Base-by-base conservation (phyloP, 2,888 invertebrate genomes). In the Acleris cristana region DNA sequence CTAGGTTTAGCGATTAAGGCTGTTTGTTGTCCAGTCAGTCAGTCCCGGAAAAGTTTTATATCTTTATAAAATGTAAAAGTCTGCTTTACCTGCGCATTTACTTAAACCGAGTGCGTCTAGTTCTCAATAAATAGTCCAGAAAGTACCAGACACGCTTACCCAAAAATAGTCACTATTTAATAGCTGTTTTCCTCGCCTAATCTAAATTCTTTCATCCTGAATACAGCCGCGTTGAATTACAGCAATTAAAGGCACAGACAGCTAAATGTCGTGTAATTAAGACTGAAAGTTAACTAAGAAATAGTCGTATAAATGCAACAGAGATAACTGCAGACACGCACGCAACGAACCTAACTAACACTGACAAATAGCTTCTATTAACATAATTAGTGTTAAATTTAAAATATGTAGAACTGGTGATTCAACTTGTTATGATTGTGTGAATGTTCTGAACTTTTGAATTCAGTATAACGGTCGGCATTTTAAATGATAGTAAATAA, bases 161-260 rank as follows among this genome's bases (percentile, higher is more conserved):
- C 21, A 56, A 51, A 56, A 65, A 59, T 59, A 65, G 45, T 52
- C 21, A 51, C 55, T 14, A 19, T 52, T 55, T 40, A 44, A 56
- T 66, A 51, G 45, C 34, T 21, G 56, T 40, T 55, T 44, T 51
- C 40, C 44, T 21, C 45, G 44, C 23, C 0, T 54, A 48, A 54
- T 60, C 49, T 58, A 65, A 64, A 53, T 57, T 67, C 48, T 62
- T 66, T 48, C 30, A 70, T 69, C 53, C 68, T 69, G 72, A 64
- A 68, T 69, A 74, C 72, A 75, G 77, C 75, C 71, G 62, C 54
- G 68, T 71, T 69, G 70, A 74, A 69, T 74, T 72, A 71, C 69
- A 44, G 69, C 74, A 75, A 80, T 80, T 78, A 78, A 75, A 75
- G 66, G 71, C 44, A 70, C 72, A 76, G 68, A 73, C 73, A 70